Conservation (phyloP, 2,113 vertebrate species). For the Nothobranchius kuhntae region DNA sequence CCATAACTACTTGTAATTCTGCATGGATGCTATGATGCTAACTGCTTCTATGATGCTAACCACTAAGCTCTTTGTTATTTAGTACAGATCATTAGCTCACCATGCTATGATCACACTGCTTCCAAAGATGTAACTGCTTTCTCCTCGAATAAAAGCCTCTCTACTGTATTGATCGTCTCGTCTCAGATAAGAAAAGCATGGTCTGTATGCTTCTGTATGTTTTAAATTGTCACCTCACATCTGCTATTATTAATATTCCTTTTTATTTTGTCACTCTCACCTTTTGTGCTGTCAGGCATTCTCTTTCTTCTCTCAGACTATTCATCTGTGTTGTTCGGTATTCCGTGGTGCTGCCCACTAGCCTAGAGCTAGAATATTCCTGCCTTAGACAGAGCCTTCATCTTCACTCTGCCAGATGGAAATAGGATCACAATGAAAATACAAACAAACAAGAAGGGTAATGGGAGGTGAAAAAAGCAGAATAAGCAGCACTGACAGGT, state of each 20-base stretch:
- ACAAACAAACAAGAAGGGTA: background rate
- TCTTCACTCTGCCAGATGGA: conserved; percentile 36
- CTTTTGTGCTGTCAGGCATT: background rate
- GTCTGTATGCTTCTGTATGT: conserved; percentile 3
- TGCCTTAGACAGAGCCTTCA: conserved; percentile 49
- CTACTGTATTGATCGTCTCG: background rate
- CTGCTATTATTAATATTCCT: background rate
- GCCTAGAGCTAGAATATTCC: conserved; percentile 36
- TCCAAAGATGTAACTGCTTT: background rate
- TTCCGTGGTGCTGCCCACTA: conserved; percentile 19
- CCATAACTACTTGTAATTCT: no score
- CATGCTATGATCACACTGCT: background rate
- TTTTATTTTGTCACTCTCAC: background rate
- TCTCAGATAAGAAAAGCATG: background rate
- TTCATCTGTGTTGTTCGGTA: conserved; percentile 21
- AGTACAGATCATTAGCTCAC: background rate
- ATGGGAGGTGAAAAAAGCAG: background rate
- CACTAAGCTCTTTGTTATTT: no score
- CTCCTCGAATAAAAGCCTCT: background rate
- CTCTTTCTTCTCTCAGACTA: background rate
- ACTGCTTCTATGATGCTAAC: no score
- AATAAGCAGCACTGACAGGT: conserved; percentile 5
- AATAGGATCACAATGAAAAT: conserved; percentile 30
- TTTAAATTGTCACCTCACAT: conserved; percentile 10
- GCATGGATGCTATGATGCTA: no score